phyloP scores from a whole-genome alignment of 1,140 invertebrate genomes.

The Drosophila bocki region DNA sequence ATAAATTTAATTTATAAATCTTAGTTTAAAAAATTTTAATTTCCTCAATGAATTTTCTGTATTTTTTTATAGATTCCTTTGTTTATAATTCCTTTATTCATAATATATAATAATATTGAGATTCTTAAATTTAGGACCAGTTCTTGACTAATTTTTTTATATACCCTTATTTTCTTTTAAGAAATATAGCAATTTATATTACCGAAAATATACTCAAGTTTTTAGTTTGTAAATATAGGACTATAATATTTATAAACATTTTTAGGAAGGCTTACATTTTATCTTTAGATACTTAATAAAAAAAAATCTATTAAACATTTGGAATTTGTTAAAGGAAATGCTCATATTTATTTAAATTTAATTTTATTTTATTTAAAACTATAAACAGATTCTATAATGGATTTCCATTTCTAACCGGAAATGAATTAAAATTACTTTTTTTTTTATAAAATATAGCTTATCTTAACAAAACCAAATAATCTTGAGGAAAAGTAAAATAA shows the following conservation, averaged over 20 bases:
- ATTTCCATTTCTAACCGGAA: no score
- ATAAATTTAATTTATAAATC: no score
- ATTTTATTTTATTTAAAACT: neutral
- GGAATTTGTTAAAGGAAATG: neutral
- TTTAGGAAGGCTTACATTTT: neutral
- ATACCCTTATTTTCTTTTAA: neutral
- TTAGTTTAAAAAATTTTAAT: neutral
- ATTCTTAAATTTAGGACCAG: no score
- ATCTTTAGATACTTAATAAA: neutral
- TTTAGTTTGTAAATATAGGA: neutral
- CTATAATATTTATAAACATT: neutral
- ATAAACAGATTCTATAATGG: no score
- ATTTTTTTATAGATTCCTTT: neutral
- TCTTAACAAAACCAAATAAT: no score
- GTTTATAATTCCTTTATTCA: no score
- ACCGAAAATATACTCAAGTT: neutral
- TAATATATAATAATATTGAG: no score
- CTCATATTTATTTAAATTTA: neutral
- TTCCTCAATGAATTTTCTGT: neutral
- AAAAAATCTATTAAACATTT: neutral
- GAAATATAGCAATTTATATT: neutral
- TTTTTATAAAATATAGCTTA: no score
- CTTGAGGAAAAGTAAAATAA: no score
- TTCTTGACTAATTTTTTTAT: no score
- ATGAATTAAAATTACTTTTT: no score